These are phyloP conservation scores for Acleris laterana DNA, from an alignment of 2,888 invertebrate genomes.

Conservation along the genomic window DNA sequence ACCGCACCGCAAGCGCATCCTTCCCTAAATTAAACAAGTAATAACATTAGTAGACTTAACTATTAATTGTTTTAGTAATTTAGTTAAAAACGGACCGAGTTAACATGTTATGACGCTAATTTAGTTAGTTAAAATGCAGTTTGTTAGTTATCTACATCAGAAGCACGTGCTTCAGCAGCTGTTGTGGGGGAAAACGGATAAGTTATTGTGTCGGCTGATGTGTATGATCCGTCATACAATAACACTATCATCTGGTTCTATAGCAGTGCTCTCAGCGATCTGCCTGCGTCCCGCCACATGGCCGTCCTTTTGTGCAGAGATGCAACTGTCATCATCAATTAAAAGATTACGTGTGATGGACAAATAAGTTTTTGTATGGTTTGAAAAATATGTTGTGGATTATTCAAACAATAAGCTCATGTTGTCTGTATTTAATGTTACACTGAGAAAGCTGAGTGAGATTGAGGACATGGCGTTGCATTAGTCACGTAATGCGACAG, in stretches of 20 bases:
- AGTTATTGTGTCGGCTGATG: constrained; percentile 55
- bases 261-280: constrained; percentile 48
- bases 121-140: constrained; percentile 40
- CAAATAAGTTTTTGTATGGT: constrained; percentile 4
- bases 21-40: constrained; percentile 57
- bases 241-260: constrained; percentile 58
- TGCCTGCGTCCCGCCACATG: constrained; percentile 43
- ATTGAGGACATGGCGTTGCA: too few species aligned
- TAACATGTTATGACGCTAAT: constrained; percentile 65
- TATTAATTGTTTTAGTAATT: constrained; percentile 67
- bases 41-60: constrained; percentile 54
- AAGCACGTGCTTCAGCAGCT: constrained; percentile 62
- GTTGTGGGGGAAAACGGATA: constrained; percentile 62
- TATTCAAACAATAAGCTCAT: background rate
- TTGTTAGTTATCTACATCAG: constrained; percentile 13
- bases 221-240: constrained; percentile 61
- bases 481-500: too few species aligned
- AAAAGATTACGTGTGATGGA: constrained; percentile 23
- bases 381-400: background rate
- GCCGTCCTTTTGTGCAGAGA: constrained; percentile 40
- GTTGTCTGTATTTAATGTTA: background rate
- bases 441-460: too few species aligned
- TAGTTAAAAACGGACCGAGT: constrained; percentile 58
- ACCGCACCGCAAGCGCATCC: constrained; percentile 51
- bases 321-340: constrained; percentile 38